Evolutionary conservation across 2,113 vertebrate species (phyloP), one percentile per base, ranked within the genome.

Genomic region (Coptodon bakossiorum): DNA sequence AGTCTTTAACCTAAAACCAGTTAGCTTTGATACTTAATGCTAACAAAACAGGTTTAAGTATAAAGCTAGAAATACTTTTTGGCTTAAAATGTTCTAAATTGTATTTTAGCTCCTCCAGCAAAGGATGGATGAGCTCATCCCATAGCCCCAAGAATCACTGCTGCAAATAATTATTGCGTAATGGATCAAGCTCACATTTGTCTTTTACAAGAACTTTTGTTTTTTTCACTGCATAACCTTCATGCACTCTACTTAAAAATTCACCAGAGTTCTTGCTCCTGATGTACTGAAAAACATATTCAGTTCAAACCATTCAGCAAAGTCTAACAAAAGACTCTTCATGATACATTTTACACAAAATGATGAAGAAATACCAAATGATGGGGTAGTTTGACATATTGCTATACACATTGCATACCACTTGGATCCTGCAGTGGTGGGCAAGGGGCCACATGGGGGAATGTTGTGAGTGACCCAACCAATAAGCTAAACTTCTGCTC

Each of bases 21-120:
- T 43, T 73, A 12, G 24, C 24, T 48, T 76, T 76, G 68, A 45
- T 27, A 3, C 13, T 27, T 45, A 45, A 73, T 10, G 40, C 40
- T 73, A 27, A 73, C 0, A 73, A 45, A 73, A 24, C 0, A 48
- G 40, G 6, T 29, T 76, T 17, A 29, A 40, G 1, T 48, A 10
- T 48, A 48, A 45, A 45, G 22, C 68, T 73, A 29, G 68, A 73
- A 17, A 48, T 48, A 7, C 6, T 0, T 76, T 48, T 76, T 76
- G 40, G 6, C 40, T 2, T 76, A 76, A 45, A 5, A 6, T 29
- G 6, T 7, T 76, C 40, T 45, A 48, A 29, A 45, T 45, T 27
- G 14, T 76, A 7, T 48, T 27, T 76, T 29, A 76, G 2, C 9
- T 76, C 24, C 2, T 48, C 40, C 40, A 48, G 24, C 40, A 11